phyloP scores from a whole-genome alignment of 2,888 invertebrate genomes.

The Lasioglossum figueresi region DNA sequence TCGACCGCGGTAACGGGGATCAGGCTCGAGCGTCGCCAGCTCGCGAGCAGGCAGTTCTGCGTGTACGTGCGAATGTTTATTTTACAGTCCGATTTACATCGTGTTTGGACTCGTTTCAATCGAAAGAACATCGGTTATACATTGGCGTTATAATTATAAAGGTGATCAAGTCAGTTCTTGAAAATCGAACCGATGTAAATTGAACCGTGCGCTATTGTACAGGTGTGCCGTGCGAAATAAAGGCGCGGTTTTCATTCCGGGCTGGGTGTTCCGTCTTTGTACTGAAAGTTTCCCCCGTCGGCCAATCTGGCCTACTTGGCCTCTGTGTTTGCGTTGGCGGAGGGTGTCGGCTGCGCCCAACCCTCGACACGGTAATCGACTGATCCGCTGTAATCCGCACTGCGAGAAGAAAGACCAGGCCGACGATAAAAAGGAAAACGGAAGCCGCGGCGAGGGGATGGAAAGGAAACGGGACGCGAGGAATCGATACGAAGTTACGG shows the following conservation, averaged over 20 bases:
- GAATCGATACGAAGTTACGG: conserved; percentile 67
- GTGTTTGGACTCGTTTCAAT: background rate
- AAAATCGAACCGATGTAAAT: background rate
- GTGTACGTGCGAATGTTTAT: too few species aligned
- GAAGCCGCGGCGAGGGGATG: background rate
- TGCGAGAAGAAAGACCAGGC: conserved; percentile 39
- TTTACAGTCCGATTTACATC: background rate
- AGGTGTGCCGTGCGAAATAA: background rate
- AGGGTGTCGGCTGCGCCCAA: conserved; percentile 39
- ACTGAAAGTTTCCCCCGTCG: conserved; percentile 20
- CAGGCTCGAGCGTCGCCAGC: too few species aligned
- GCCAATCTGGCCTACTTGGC: conserved; percentile 51
- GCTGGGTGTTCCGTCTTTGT: conserved; percentile 19
- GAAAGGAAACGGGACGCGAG: background rate
- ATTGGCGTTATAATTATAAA: background rate
- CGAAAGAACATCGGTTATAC: background rate
- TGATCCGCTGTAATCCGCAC: conserved; percentile 64
- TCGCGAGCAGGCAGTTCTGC: background rate
- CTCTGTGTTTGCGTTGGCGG: conserved; percentile 32
- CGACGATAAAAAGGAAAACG: conserved; percentile 21
- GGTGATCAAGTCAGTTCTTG: background rate
- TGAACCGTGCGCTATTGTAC: background rate
- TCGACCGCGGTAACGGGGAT: background rate
- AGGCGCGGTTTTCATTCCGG: conserved; percentile 29
- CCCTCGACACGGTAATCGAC: conserved; percentile 58